Evolutionary conservation across 1,140 invertebrate species (phyloP), one percentile per base, ranked within the genome.

Genomic region (Brachionus koreanus): DNA sequence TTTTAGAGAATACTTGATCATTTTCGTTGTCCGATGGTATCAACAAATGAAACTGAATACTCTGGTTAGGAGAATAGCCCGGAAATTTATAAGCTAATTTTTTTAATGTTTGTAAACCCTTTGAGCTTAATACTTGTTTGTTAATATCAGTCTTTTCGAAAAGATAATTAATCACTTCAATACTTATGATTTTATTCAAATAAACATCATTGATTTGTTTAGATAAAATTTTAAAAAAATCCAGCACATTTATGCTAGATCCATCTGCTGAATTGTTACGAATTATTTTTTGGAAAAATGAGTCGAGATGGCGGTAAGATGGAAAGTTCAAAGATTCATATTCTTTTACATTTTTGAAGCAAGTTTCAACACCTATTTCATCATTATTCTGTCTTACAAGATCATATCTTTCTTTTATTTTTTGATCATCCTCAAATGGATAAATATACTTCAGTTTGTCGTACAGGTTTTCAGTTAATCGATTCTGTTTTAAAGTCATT

Each of bases 261-360:
- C 12, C 5, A 12, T 9, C 19, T 46, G 16, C 9, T 0, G 19
- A 13, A 74, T 74, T 74, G 19, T 46, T 74, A 7, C 69, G 37
- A 19, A 74, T 74, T 46, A 29, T 46, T 74, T 74, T 74, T 74
- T 74, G 69, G 12, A 49, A 74, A 46, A 10, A 7, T 25, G 69
- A 23, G 23, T 13, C n/a, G 5, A 19, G 46, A 25, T 7, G 19
- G 5, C 33, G 23, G 16, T 10, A 74, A 3, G 16, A 19, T 25
- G 25, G 7, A 74, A 74, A 74, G 39, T 43, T 43, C 12, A 74
- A 23, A 13, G 9, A 12, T 46, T 46, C 16, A 46, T 74, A 74
- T 25, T 74, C 25, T 46, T 46, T 43, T 13, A 74, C 42, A 74
- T 57, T 57, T 57, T 57, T 25, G 19, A 57, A 19, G n/a, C 19